Conservation (phyloP, 1,140 invertebrate genomes). For the Hesperophylax magnus region DNA sequence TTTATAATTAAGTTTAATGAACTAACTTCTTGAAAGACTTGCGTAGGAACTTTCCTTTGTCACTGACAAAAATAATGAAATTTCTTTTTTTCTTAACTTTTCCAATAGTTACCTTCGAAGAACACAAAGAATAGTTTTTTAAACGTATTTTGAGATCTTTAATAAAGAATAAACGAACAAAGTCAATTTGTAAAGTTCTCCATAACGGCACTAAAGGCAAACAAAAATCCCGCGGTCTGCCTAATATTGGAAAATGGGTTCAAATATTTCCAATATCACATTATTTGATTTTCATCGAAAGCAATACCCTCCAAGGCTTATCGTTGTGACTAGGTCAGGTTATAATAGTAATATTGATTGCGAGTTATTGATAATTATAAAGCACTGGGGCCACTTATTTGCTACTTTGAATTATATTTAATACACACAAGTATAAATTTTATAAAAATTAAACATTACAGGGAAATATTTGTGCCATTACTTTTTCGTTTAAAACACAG, state of each 20-base stretch:
- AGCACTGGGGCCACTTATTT: neutral
- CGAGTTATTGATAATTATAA: constrained; percentile 7
- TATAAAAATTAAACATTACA: too few species aligned
- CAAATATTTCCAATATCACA: constrained; percentile 5
- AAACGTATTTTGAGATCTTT: neutral
- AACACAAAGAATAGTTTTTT: constrained; percentile 21
- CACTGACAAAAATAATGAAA: neutral
- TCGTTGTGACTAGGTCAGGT: neutral
- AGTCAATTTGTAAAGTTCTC: constrained; percentile 7
- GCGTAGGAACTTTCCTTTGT: constrained; percentile 13
- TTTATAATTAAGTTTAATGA: constrained; percentile 31
- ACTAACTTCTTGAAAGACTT: constrained; percentile 23
- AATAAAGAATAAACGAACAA: constrained; percentile 25
- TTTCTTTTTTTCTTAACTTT: neutral
- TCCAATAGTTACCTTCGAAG: neutral
- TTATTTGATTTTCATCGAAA: constrained; percentile 6
- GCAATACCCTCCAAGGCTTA: constrained; percentile 2
- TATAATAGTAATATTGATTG: constrained; percentile 1
- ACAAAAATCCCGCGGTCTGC: constrained; percentile 3
- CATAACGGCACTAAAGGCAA: neutral
- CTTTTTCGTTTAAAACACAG: too few species aligned
- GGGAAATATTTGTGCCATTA: too few species aligned
- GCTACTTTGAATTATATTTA: neutral
- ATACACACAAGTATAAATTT: too few species aligned
- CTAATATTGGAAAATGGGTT: constrained; percentile 22